Conservation (phyloP, 2,113 vertebrate species). For the Myotis lucifugus region DNA sequence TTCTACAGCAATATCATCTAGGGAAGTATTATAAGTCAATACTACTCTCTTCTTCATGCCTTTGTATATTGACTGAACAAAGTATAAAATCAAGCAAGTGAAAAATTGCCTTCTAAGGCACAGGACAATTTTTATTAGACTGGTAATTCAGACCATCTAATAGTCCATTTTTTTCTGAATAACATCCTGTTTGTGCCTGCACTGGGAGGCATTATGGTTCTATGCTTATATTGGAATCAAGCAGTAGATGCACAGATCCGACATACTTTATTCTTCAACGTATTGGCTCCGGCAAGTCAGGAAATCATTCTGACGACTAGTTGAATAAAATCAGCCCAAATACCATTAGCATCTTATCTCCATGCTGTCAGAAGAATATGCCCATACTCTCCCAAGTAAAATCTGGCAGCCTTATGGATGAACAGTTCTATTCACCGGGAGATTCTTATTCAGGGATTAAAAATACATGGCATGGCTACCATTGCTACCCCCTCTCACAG, state of each 20-base stretch:
- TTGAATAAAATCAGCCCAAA: constrained; percentile 61
- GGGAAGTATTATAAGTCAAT: not conserved
- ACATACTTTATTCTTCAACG: constrained; percentile 52
- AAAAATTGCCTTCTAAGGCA: constrained; percentile 25
- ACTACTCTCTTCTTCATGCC: constrained; percentile 1
- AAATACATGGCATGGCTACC: constrained; percentile 56
- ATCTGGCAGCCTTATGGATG: constrained; percentile 66
- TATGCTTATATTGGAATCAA: constrained; percentile 50
- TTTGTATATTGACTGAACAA: constrained; percentile 8
- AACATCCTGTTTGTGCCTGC: constrained; percentile 26
- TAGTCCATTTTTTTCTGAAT: constrained; percentile 18
- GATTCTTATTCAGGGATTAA: constrained; percentile 62
- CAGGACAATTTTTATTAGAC: constrained; percentile 43
- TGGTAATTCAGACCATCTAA: not conserved
- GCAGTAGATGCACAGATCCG: not conserved
- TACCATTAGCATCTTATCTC: constrained; percentile 63
- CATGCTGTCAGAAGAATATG: constrained; percentile 31
- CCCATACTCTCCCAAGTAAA: constrained; percentile 33
- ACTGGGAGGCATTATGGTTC: not conserved
- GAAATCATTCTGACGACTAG: constrained; percentile 54
- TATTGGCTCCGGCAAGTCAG: constrained; percentile 44
- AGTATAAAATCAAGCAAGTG: constrained; percentile 22
- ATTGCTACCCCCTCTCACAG: constrained; percentile 54
- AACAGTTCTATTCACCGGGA: constrained; percentile 57
- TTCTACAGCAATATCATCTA: constrained; percentile 11